Conservation (phyloP, 2,888 invertebrate species). For the Netelia fuscicornis region DNA sequence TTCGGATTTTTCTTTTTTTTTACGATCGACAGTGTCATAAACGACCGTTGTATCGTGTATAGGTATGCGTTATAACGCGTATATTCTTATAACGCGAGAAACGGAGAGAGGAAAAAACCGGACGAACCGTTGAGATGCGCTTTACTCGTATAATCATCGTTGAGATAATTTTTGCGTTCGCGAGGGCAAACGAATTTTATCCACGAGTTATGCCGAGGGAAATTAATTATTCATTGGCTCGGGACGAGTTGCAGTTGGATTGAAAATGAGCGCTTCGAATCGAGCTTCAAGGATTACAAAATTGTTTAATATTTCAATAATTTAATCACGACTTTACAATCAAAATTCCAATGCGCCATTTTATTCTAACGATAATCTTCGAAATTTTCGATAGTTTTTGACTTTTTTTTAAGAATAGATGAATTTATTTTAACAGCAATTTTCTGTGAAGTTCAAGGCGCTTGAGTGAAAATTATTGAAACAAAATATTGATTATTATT, state of each 20-base stretch:
- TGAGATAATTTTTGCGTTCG: not conserved
- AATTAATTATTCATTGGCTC: constrained; percentile 3
- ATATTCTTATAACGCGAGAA: constrained; percentile 7
- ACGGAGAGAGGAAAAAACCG: not conserved
- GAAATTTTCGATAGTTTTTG: no score
- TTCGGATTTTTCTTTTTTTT: constrained; percentile 81
- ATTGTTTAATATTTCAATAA: no score
- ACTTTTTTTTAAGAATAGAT: no score
- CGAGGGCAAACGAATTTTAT: constrained; percentile 22
- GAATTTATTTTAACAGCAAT: no score
- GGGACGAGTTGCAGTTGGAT: not conserved
- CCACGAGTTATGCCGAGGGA: not conserved
- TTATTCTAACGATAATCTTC: no score
- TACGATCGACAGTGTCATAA: constrained; percentile 75
- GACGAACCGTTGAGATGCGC: constrained; percentile 51
- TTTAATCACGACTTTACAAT: no score
- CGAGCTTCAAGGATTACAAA: no score
- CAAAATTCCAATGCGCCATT: no score
- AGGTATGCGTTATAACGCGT: constrained; percentile 4
- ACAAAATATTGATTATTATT: no score
- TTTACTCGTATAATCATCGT: constrained; percentile 23
- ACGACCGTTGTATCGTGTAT: constrained; percentile 62
- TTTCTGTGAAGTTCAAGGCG: no score
- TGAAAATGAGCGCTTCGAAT: no score
- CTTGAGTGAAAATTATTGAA: no score